phyloP scores from a whole-genome alignment of 2,888 invertebrate genomes.

The Prosopocoilus inquinatus region DNA sequence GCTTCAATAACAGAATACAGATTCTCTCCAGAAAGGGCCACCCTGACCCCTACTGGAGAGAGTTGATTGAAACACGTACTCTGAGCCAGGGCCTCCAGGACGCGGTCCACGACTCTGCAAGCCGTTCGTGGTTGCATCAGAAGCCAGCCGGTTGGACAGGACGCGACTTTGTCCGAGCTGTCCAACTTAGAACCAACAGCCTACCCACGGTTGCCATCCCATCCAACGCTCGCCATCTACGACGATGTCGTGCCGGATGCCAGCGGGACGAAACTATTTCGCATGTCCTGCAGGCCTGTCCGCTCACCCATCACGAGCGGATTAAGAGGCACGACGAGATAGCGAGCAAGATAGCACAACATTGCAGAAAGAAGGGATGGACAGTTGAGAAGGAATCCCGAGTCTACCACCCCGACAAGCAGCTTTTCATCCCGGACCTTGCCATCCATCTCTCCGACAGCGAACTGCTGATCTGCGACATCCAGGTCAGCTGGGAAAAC shows the following conservation, averaged over 20 bases:
- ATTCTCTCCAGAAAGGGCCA: slow-evolving; percentile 2
- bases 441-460: slow-evolving; percentile 4
- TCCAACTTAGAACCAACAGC: slow-evolving; percentile 19
- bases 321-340: slow-evolving; percentile 25
- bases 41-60: slow-evolving; percentile 8
- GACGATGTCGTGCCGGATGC: slow-evolving; percentile 19
- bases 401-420: slow-evolving; percentile 25
- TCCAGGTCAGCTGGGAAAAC: too few relatives aligned
- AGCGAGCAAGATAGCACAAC: slow-evolving; percentile 20
- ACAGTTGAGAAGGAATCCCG: slow-evolving; percentile 28
- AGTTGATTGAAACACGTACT: not conserved
- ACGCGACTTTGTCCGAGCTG: slow-evolving; percentile 19
- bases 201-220: slow-evolving; percentile 20
- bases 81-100: slow-evolving; percentile 19
- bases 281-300: slow-evolving; percentile 24
- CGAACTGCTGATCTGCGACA: too few relatives aligned
- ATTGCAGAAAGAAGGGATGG: slow-evolving; percentile 11
- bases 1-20: not conserved
- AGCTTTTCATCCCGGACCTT: slow-evolving; percentile 28
- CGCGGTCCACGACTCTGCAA: slow-evolving; percentile 20
- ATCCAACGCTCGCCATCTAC: slow-evolving; percentile 11
- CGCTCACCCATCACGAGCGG: slow-evolving; percentile 12
- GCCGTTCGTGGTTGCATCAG: slow-evolving; percentile 22
- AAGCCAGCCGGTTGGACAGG: slow-evolving; percentile 25
- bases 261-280: slow-evolving; percentile 13